Evolutionary conservation across 2,888 invertebrate genomes (phyloP).

Genomic region (Campopleginae sp.): DNA sequence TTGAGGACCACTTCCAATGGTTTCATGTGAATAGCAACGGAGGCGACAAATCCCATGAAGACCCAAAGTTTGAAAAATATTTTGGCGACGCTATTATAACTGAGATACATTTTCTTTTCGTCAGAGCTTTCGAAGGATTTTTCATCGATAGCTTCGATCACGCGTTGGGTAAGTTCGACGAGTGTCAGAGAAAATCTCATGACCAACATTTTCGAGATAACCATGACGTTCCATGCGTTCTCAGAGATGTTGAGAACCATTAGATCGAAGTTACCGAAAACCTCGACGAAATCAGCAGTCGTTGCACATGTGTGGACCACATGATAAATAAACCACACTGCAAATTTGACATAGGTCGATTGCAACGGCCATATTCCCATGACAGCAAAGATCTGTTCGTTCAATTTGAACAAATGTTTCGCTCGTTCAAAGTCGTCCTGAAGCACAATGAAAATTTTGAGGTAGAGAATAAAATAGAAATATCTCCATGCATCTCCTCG

Average conservation of each 20-base stretch:
- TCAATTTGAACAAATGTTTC: conserved; percentile 60
- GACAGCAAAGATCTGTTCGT: conserved; percentile 54
- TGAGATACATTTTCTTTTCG: conserved; percentile 61
- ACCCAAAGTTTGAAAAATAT: conserved; percentile 57
- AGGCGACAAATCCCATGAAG: conserved; percentile 35
- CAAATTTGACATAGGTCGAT: conserved; percentile 52
- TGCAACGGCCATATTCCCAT: conserved; percentile 65
- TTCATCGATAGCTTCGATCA: conserved; percentile 36
- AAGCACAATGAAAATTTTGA: background rate
- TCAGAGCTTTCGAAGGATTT: conserved; percentile 41
- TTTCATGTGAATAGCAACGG: conserved; percentile 53
- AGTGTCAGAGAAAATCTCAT: conserved; percentile 59
- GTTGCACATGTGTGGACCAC: conserved; percentile 56
- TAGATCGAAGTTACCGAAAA: conserved; percentile 56
- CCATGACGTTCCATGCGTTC: conserved; percentile 58
- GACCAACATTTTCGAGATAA: conserved; percentile 59
- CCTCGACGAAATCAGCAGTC: conserved; percentile 50
- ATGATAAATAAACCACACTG: conserved; percentile 57
- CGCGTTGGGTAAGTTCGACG: conserved; percentile 35
- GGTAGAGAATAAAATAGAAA: background rate
- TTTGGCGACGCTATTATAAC: conserved; percentile 55
- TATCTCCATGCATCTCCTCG: too few relatives aligned
- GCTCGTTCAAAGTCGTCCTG: conserved; percentile 55
- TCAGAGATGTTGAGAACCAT: conserved; percentile 60
- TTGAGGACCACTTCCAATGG: conserved; percentile 59